Evolutionary conservation across 2,797 vertebrate genomes (phyloP).

Genomic region (Phylloscopus collybita): DNA sequence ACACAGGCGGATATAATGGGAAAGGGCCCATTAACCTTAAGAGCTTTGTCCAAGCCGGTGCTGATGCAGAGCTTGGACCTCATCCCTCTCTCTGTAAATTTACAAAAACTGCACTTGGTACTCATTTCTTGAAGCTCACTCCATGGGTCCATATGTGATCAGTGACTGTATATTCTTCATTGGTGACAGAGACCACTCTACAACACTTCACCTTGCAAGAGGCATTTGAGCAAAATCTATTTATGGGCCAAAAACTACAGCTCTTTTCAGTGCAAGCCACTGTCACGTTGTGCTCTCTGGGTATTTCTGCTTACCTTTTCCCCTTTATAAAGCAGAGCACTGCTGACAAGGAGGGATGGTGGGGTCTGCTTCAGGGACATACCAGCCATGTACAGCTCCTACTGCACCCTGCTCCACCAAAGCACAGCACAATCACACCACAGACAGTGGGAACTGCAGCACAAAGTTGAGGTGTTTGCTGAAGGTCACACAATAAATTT

Average conservation of each 20-base stretch:
- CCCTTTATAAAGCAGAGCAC: neutral
- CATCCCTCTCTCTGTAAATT: neutral
- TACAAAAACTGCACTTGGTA: neutral
- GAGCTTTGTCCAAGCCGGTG: neutral
- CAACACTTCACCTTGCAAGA: neutral
- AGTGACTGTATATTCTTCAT: neutral
- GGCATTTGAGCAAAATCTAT: neutral
- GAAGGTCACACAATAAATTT: neutral
- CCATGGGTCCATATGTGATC: neutral
- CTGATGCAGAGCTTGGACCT: neutral
- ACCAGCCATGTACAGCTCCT: accelerated
- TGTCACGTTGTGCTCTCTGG: neutral
- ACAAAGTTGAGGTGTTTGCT: slow-evolving; percentile 14
- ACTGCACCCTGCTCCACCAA: neutral
- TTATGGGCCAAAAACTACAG: neutral
- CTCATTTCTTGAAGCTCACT: neutral
- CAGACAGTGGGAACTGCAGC: neutral
- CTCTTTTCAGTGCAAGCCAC: neutral
- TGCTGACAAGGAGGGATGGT: neutral
- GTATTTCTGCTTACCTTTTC: neutral
- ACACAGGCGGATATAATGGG: neutral
- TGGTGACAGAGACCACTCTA: neutral
- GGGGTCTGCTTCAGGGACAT: neutral
- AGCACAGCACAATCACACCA: neutral
- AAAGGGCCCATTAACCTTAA: neutral